Evolutionary conservation across 2,888 invertebrate species (phyloP).

Genomic region (Nysson spinosus): DNA sequence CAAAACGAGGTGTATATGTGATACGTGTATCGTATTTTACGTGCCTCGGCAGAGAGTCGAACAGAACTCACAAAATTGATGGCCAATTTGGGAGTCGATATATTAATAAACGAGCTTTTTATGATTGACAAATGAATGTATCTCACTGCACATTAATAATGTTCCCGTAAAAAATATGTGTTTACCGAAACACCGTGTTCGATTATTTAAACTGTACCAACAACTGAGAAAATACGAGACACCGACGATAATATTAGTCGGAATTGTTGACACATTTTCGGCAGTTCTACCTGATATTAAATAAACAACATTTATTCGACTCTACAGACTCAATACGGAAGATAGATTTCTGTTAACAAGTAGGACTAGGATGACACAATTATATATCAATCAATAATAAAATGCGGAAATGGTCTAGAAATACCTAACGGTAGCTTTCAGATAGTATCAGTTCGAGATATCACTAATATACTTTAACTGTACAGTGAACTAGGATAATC

Average conservation of each 20-base stretch:
- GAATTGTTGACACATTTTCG: too few species aligned
- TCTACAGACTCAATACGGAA: too few species aligned
- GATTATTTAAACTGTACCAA: background rate
- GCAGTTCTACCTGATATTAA: too few species aligned
- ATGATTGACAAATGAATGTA: slow-evolving; percentile 5
- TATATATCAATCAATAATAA: too few species aligned
- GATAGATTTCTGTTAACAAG: too few species aligned
- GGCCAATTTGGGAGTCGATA: slow-evolving; percentile 3
- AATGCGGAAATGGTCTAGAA: too few species aligned
- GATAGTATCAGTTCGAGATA: too few species aligned
- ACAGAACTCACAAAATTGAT: background rate
- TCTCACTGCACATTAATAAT: background rate
- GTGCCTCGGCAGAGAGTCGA: background rate
- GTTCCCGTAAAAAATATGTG: background rate
- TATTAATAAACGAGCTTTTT: slow-evolving; percentile 1
- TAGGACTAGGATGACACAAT: too few species aligned
- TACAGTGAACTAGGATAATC: too few species aligned
- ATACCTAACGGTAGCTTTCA: too few species aligned
- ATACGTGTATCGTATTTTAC: background rate
- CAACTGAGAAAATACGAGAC: background rate
- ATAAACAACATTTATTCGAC: too few species aligned
- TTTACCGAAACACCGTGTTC: background rate
- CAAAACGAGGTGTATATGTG: background rate
- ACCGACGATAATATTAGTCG: background rate
- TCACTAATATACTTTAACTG: too few species aligned